Evolutionary conservation across 2,113 vertebrate species (phyloP).

Genomic region (Sclerurus mexicanus): DNA sequence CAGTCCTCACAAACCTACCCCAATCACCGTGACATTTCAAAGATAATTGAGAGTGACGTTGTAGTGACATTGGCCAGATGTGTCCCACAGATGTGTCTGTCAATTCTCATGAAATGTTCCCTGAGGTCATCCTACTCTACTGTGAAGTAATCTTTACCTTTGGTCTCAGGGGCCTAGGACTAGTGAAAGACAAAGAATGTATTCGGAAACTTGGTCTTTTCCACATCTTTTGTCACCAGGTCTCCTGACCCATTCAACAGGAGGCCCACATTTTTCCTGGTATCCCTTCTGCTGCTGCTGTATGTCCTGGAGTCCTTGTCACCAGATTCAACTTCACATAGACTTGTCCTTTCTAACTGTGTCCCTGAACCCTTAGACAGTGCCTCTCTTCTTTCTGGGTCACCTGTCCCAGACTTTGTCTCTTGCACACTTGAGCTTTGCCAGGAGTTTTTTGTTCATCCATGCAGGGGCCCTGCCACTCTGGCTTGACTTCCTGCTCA

Average conservation of each 20-base stretch:
- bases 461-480: not conserved
- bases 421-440: not conserved
- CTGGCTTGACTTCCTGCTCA: not conserved
- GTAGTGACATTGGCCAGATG: not conserved
- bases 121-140: not conserved
- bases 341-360: not conserved
- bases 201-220: not conserved
- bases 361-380: not conserved
- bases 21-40: not conserved
- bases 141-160: not conserved
- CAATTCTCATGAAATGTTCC: not conserved
- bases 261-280: not conserved
- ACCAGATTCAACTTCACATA: not conserved
- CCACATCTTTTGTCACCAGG: not conserved
- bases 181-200: not conserved
- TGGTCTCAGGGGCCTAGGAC: not conserved
- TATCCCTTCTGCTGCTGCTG: not conserved
- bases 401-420: not conserved
- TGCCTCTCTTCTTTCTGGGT: not conserved
- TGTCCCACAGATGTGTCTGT: not conserved
- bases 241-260: not conserved
- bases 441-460: not conserved
- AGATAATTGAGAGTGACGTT: accelerated
- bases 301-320: not conserved
- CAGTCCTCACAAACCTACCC: not conserved